Percentiles rank a stretch among this genome's conserved stretches.
These are phyloP conservation scores for Girardinus metallicus DNA, from an alignment of 2,797 vertebrate genomes.

Conservation along the genomic window DNA sequence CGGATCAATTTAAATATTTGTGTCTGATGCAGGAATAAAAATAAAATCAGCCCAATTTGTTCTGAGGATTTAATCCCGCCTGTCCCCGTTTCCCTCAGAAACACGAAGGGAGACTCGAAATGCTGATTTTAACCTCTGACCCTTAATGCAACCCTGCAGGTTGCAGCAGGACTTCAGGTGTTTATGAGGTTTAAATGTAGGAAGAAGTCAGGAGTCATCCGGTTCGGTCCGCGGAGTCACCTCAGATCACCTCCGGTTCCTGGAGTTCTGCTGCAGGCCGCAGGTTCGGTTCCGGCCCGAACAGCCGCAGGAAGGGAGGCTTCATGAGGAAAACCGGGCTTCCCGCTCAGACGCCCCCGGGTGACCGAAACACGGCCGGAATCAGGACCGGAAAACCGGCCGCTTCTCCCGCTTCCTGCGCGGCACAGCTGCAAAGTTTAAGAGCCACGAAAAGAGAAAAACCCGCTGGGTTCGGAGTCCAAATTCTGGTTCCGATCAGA, in stretches of 20 bases:
- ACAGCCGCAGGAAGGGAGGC: conserved; percentile 3
- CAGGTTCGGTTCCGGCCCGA: conserved; percentile 24
- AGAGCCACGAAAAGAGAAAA: not conserved
- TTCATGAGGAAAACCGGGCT: not conserved
- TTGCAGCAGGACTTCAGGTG: not conserved
- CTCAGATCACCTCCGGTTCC: conserved; percentile 40
- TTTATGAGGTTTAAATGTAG: not conserved
- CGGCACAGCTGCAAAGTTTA: not conserved
- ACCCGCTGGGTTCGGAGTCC: not conserved
- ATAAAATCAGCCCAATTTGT: not conserved
- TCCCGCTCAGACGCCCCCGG: not conserved
- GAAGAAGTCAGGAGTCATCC: not conserved
- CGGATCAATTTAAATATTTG: conserved; percentile 1
- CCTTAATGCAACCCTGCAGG: conserved; percentile 30
- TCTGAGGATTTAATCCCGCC: not conserved
- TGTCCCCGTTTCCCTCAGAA: not conserved
- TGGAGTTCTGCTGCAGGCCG: conserved; percentile 18
- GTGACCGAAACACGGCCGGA: not conserved
- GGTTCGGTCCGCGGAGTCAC: conserved; percentile 23
- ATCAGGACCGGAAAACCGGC: not conserved
- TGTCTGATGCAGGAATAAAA: not conserved
- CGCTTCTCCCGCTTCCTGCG: not conserved
- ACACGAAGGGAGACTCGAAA: not conserved
- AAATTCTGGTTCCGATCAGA: not conserved
- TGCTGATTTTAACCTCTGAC: conserved; percentile 52